Conservation (phyloP, 53 echinoderm and acorn worm species). For the Holothuria scabra region DNA sequence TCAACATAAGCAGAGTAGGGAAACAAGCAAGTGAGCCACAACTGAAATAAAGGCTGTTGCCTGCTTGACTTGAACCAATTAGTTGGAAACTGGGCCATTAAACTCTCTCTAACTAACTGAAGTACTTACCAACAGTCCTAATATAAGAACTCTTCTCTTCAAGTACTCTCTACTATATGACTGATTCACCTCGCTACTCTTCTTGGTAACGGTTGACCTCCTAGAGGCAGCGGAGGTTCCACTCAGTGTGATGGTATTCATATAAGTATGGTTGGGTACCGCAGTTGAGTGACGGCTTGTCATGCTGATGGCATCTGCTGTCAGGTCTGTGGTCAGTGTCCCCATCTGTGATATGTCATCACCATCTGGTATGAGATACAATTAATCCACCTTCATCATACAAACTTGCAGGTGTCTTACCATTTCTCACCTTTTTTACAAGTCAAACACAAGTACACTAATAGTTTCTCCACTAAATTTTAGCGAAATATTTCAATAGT, state of each 20-base stretch:
- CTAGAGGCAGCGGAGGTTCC: slow-evolving; percentile 86
- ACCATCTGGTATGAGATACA: slow-evolving; percentile 13
- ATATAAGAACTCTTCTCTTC: slow-evolving; percentile 83
- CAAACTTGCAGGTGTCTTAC: no score
- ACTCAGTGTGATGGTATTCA: slow-evolving; percentile 86
- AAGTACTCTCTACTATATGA: slow-evolving; percentile 88
- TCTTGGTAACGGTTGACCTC: slow-evolving; percentile 85
- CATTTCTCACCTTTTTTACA: no score
- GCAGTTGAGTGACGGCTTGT: slow-evolving; percentile 40
- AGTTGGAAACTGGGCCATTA: no score
- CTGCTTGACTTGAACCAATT: no score
- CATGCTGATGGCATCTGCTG: slow-evolving; percentile 34
- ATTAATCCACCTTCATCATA: not conserved
- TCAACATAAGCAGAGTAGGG: no score
- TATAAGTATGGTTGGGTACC: slow-evolving; percentile 72
- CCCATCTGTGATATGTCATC: slow-evolving; percentile 41
- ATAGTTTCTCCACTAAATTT: no score
- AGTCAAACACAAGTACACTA: no score
- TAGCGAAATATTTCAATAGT: no score
- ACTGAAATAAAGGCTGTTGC: no score
- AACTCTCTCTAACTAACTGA: no score
- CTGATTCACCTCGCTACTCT: slow-evolving; percentile 76
- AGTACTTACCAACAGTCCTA: slow-evolving; percentile 77
- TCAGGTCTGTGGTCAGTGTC: not conserved
- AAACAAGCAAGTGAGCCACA: no score